Percentiles rank a stretch among this genome's conserved stretches.
These are phyloP conservation scores for Linyphia triangularis DNA, from an alignment of 2,888 invertebrate genomes.

Conservation along the genomic window DNA sequence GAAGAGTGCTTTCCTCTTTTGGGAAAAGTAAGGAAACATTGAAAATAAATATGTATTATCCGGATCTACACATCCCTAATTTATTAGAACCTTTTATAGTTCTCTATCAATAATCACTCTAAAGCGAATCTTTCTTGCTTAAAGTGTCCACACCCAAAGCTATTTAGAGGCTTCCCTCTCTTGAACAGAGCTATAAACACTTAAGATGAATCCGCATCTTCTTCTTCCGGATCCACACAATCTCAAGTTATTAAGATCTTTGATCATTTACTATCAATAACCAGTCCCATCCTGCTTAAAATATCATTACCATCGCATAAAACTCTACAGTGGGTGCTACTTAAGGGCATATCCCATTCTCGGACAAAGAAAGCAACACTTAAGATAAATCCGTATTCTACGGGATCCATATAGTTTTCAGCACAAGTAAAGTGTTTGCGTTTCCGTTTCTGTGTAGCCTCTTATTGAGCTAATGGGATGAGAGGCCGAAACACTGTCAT, in stretches of 20 bases:
- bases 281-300: constrained; percentile 45
- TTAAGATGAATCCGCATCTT: too few relatives aligned
- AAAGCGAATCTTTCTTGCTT: too few relatives aligned
- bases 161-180: too few relatives aligned
- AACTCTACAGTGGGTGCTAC: constrained; percentile 57
- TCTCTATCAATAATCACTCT: too few relatives aligned
- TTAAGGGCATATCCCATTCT: constrained; percentile 13
- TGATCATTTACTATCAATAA: constrained; percentile 3
- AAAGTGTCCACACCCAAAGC: too few relatives aligned
- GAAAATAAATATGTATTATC: too few relatives aligned
- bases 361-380: background rate
- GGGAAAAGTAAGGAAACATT: too few relatives aligned
- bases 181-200: too few relatives aligned
- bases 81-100: too few relatives aligned
- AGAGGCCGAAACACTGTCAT: constrained; percentile 43
- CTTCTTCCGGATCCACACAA: background rate
- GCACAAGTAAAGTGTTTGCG: constrained; percentile 65
- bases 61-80: too few relatives aligned
- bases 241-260: background rate
- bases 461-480: constrained; percentile 65
- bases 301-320: constrained; percentile 52
- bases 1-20: too few relatives aligned
- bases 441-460: constrained; percentile 60
- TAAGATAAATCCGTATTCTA: constrained; percentile 9
- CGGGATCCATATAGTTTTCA: background rate